These are phyloP conservation scores for Melangyna quadrimaculata DNA, from an alignment of 2,888 invertebrate genomes.

Conservation along the genomic window DNA sequence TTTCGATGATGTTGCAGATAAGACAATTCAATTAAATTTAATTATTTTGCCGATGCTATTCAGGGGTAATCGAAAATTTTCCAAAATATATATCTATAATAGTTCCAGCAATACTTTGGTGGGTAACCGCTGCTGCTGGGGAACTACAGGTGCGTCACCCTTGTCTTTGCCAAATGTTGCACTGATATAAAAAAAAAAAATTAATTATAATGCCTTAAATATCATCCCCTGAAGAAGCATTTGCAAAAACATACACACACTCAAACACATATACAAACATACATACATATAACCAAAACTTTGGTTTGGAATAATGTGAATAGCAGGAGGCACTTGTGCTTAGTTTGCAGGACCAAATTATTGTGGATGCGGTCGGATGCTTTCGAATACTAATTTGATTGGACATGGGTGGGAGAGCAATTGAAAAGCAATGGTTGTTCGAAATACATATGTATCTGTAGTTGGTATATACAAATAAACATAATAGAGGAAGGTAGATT, in stretches of 20 bases:
- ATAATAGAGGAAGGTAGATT: slow-evolving; percentile 62
- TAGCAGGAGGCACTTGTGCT: slow-evolving; percentile 67
- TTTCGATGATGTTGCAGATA: slow-evolving; percentile 70
- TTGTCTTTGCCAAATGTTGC: slow-evolving; percentile 15
- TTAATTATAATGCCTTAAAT: slow-evolving; percentile 63
- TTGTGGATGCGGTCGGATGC: slow-evolving; percentile 70
- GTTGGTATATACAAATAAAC: slow-evolving; percentile 57
- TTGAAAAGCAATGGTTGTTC: slow-evolving; percentile 68
- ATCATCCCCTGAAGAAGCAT: slow-evolving; percentile 14
- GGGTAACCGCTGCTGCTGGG: slow-evolving; percentile 31
- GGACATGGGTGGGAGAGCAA: slow-evolving; percentile 64
- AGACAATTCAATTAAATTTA: slow-evolving; percentile 72
- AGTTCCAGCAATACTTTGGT: slow-evolving; percentile 44
- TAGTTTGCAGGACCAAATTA: slow-evolving; percentile 71
- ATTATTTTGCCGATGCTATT: slow-evolving; percentile 71
- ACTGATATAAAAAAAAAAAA: slow-evolving; percentile 41
- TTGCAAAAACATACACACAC: background rate
- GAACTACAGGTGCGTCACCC: slow-evolving; percentile 12
- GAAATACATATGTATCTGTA: slow-evolving; percentile 27
- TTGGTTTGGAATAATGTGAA: slow-evolving; percentile 54
- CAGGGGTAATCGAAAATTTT: slow-evolving; percentile 67
- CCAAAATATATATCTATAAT: slow-evolving; percentile 34
- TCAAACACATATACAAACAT: background rate
- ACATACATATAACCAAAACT: slow-evolving; percentile 38
- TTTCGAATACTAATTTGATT: slow-evolving; percentile 71